Percentiles rank a stretch among this genome's conserved stretches.
Evolutionary conservation across 2,888 invertebrate species (phyloP).

Genomic region (Netelia melanura): DNA sequence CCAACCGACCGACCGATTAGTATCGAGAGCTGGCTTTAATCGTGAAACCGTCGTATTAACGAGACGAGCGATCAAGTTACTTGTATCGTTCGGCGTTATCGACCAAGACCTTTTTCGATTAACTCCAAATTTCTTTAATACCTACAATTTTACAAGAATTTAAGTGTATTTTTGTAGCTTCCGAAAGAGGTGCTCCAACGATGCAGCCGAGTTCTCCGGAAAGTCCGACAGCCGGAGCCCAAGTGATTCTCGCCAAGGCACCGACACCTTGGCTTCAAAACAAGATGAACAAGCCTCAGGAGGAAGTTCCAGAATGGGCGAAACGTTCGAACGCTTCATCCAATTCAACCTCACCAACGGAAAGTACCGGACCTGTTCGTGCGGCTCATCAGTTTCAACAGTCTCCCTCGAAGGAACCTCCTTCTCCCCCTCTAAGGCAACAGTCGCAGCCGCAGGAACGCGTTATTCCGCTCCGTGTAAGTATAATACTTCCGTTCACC

Average conservation of each 20-base stretch:
- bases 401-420: slow-evolving; percentile 56
- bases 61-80: too few species aligned
- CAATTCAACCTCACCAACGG: slow-evolving; percentile 74
- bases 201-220: slow-evolving; percentile 76
- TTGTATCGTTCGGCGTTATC: too few species aligned
- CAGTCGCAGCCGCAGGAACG: slow-evolving; percentile 75
- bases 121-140: neutral
- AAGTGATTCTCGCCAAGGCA: slow-evolving; percentile 86
- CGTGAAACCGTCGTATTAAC: too few species aligned
- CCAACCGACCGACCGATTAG: too few species aligned
- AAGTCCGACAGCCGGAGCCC: slow-evolving; percentile 78
- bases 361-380: slow-evolving; percentile 81
- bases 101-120: neutral
- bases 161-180: slow-evolving; percentile 38
- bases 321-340: slow-evolving; percentile 76
- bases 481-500: slow-evolving; percentile 75
- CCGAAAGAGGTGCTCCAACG: slow-evolving; percentile 71
- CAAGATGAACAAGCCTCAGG: slow-evolving; percentile 80
- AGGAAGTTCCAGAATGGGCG: slow-evolving; percentile 86
- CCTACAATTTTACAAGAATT: neutral
- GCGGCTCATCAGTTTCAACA: slow-evolving; percentile 70
- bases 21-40: too few species aligned
- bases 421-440: slow-evolving; percentile 59
- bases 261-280: slow-evolving; percentile 87
- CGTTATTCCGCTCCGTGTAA: slow-evolving; percentile 78